phyloP scores from a whole-genome alignment of 2,797 vertebrate genomes.

The Ambastaia sidthimunki region DNA sequence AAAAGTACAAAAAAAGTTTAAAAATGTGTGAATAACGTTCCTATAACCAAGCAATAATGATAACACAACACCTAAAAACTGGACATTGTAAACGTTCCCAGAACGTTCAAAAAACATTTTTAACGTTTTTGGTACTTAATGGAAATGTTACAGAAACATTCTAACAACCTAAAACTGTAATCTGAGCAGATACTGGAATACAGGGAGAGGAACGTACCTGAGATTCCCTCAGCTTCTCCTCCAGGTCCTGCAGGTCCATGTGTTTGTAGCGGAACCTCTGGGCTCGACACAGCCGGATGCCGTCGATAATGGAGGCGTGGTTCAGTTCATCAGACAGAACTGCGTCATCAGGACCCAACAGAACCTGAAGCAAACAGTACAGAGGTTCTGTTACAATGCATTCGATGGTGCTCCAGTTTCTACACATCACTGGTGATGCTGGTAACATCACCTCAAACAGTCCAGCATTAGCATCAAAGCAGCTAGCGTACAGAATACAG shows the following conservation, averaged over 20 bases:
- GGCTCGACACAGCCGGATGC: conserved; percentile 93
- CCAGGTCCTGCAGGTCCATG: conserved; percentile 91
- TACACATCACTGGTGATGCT: background rate
- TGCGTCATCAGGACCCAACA: conserved; percentile 89
- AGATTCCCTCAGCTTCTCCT: conserved; percentile 85
- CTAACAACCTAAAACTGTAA: too few species aligned
- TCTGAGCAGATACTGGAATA: too few species aligned
- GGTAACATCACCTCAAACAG: conserved; percentile 87
- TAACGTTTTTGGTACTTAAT: too few species aligned
- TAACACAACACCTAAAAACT: too few species aligned
- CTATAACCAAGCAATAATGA: too few species aligned
- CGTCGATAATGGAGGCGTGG: conserved; percentile 96
- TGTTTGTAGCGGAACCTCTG: conserved; percentile 93
- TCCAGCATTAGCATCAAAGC: conserved; percentile 95
- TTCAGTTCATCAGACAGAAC: conserved; percentile 95
- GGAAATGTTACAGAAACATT: too few species aligned
- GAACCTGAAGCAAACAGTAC: conserved; percentile 71
- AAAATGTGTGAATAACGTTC: too few species aligned
- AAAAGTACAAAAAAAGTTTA: too few species aligned
- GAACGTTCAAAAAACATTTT: too few species aligned
- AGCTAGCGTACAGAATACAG: conserved; percentile 95
- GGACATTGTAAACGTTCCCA: too few species aligned
- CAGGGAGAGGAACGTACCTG: conserved; percentile 75
- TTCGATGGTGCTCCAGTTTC: background rate
- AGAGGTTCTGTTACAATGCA: background rate